These are phyloP conservation scores for Cerceris rybyensis DNA, from an alignment of 2,888 invertebrate genomes.

Conservation along the genomic window DNA sequence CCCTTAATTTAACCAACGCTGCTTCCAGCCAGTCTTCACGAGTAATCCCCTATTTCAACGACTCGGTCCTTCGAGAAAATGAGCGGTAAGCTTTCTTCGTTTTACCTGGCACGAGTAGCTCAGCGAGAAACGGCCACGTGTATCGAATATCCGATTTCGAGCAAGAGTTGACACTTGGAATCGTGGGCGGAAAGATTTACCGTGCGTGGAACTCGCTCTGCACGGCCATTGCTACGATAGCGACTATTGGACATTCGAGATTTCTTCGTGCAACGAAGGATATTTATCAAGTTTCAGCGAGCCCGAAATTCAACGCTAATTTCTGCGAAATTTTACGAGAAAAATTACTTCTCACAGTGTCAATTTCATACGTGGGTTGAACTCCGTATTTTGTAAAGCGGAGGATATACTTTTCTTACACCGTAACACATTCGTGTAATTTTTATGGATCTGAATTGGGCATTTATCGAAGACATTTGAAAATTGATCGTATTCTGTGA, in stretches of 20 bases:
- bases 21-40: constrained; percentile 21
- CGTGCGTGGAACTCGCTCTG: not conserved
- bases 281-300: not conserved
- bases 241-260: constrained; percentile 9
- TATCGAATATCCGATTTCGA: constrained; percentile 58
- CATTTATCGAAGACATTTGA: no score
- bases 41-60: constrained; percentile 28
- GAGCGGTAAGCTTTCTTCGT: constrained; percentile 43
- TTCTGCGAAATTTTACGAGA: no score
- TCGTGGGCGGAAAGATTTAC: constrained; percentile 47
- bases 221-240: not conserved
- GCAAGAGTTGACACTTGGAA: constrained; percentile 19
- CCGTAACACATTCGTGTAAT: no score
- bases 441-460: no score
- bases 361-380: no score
- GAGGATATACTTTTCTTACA: no score
- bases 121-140: constrained; percentile 37
- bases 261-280: not conserved
- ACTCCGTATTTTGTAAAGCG: no score
- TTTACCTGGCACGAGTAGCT: constrained; percentile 59
- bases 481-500: no score
- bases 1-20: not conserved
- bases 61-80: constrained; percentile 40
- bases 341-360: no score
- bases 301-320: not conserved